Percentiles rank a stretch among this genome's conserved stretches.
Conservation (phyloP, 2,888 invertebrate genomes). For the Lysandra coridon region DNA sequence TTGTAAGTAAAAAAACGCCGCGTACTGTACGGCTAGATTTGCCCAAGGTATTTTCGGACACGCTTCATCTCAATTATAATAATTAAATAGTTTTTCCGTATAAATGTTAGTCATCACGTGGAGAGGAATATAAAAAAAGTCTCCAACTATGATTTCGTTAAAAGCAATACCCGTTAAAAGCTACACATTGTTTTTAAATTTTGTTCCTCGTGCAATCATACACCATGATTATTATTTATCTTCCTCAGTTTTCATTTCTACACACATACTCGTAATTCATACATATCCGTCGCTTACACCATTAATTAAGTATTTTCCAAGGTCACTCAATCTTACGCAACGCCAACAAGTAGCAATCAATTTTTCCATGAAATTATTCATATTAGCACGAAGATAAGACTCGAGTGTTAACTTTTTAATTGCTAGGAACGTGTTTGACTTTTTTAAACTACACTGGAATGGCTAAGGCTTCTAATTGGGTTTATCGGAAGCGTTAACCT, state of each 20-base stretch:
- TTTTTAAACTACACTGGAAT: neutral
- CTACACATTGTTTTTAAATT: too few species aligned
- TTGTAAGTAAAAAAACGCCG: neutral
- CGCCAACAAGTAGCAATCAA: neutral
- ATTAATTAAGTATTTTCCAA: conserved; percentile 4
- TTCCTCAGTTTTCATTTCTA: neutral
- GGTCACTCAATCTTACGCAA: neutral
- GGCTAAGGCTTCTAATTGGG: neutral
- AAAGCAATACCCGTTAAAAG: too few species aligned
- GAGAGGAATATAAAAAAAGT: too few species aligned
- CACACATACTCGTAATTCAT: neutral
- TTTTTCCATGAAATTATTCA: conserved; percentile 19
- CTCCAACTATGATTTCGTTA: too few species aligned
- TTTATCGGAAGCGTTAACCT: conserved; percentile 1
- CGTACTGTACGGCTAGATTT: neutral
- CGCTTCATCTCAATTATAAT: too few species aligned
- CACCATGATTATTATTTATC: neutral
- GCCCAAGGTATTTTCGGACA: neutral
- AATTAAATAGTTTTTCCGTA: too few species aligned
- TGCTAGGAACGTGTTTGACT: neutral
- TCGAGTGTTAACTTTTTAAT: neutral
- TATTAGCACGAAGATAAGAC: neutral
- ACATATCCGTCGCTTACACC: neutral
- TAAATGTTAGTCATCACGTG: too few species aligned
- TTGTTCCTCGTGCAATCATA: too few species aligned